Percentiles rank a stretch among this genome's conserved stretches.
Conservation (phyloP, 2,113 vertebrate genomes). For the Lagopus leucura region DNA sequence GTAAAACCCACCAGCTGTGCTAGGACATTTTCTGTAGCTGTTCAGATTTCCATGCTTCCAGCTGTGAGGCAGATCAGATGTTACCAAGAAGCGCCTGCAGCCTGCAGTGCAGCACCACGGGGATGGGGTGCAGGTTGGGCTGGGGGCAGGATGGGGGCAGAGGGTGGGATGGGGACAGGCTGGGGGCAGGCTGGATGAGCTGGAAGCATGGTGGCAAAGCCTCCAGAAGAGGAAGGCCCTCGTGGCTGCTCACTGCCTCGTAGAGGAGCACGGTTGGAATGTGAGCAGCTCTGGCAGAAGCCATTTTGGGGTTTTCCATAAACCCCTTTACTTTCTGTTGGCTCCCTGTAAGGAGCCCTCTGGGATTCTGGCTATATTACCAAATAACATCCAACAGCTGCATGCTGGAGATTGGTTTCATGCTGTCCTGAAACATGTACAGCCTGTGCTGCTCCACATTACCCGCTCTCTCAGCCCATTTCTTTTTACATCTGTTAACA, state of each 20-base stretch:
- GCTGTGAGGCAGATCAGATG: fast-evolving
- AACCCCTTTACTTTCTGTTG: background rate
- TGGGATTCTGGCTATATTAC: background rate
- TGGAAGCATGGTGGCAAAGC: fast-evolving
- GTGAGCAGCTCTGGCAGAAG: background rate
- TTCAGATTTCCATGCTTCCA: background rate
- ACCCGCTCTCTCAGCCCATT: background rate
- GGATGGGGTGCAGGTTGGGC: no score
- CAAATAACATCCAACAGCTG: background rate
- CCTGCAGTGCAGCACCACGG: background rate
- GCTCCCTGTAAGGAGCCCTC: background rate
- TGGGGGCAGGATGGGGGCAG: background rate
- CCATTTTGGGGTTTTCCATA: fast-evolving
- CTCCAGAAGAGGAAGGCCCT: background rate
- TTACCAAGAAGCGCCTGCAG: fast-evolving
- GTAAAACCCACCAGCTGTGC: background rate
- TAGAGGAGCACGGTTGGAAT: background rate
- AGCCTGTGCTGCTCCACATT: background rate
- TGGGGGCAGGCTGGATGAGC: background rate
- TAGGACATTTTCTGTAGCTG: background rate
- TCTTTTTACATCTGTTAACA: background rate
- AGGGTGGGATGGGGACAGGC: no score
- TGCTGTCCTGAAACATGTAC: background rate
- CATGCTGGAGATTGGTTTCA: background rate
- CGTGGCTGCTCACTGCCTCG: fast-evolving